These are phyloP conservation scores for Anorthoa munda DNA, from an alignment of 2,888 invertebrate species.

Conservation along the genomic window DNA sequence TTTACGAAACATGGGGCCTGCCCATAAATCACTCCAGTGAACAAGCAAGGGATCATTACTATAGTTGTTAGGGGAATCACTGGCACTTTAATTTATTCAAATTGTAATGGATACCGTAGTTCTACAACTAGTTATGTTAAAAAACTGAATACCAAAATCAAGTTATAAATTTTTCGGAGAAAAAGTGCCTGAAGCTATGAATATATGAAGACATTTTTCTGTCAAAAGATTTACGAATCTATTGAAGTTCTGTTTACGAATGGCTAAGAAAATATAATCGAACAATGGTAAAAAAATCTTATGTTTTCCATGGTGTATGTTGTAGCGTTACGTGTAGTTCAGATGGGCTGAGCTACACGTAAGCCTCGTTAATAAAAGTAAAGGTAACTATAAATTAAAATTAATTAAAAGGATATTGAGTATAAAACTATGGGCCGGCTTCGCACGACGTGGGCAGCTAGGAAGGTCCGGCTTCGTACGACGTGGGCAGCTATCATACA, in stretches of 20 bases:
- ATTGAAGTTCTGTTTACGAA: neutral
- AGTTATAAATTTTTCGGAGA: neutral
- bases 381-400: too few relatives aligned
- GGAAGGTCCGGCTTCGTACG: too few relatives aligned
- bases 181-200: too few relatives aligned
- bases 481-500: too few relatives aligned
- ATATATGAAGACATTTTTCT: neutral
- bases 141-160: too few relatives aligned
- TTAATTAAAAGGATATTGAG: too few relatives aligned
- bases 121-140: neutral
- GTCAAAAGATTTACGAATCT: neutral
- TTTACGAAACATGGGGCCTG: slow-evolving; percentile 29
- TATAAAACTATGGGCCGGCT: too few relatives aligned
- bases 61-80: slow-evolving; percentile 26
- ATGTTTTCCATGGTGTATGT: neutral
- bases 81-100: slow-evolving; percentile 30
- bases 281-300: neutral
- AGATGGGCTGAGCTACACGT: too few relatives aligned
- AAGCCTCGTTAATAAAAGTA: too few relatives aligned
- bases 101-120: slow-evolving; percentile 10
- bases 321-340: too few relatives aligned
- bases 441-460: too few relatives aligned
- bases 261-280: too few relatives aligned
- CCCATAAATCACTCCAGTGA: slow-evolving; percentile 42
- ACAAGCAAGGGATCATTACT: slow-evolving; percentile 41